Base-by-base conservation (phyloP, 2,888 invertebrate species). In the Lochmaea crataegi region DNA sequence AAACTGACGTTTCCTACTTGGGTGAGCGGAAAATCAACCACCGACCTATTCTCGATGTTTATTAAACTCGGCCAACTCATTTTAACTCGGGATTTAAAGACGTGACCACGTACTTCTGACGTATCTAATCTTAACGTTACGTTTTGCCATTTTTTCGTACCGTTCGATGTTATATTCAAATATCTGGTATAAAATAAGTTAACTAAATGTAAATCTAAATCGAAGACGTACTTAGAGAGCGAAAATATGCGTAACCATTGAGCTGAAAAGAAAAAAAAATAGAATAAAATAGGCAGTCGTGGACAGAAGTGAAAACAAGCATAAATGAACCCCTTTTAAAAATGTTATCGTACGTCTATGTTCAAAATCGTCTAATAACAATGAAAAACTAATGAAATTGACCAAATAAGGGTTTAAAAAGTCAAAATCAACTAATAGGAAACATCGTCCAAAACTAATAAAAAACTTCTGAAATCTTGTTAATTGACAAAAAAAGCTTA, bases 101-200 rank as follows among this genome's bases (percentile, higher is more conserved):
- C 88, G 83, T 93, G 91, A 74, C 91, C 91, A 75, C 89, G 86
- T 67, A 90, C 89, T 82, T 93, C 92, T 64, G 90, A 91, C 4
- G 96, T 96, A 85, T 95, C 94, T 82, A 96, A 84, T 75, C 91
- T 90, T 83, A 95, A 89, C 26, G 94, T 92, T 66, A 94, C 87
- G 86, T 94, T 94, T 81, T 91, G 89, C 87, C 91, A 90, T 76
- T 84, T 84, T 71, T 86, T 85, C 67, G 85, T 82, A 57, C 87
- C 87, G 78, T 87, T 87, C 14, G 86, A 83, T 32, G 88, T 87
- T 66, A 87, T 81, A 81, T 90, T 90, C 75, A 89, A 84, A 81
- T 89, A 94, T 75, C 91, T 89, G 75, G 89, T 89, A 80, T 91
- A 90, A 74, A 92, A 88, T 45, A 89, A 88, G 79, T 90, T 91